Base-by-base conservation (phyloP, 2,797 vertebrate species). In the Lutjanus argentimaculatus region DNA sequence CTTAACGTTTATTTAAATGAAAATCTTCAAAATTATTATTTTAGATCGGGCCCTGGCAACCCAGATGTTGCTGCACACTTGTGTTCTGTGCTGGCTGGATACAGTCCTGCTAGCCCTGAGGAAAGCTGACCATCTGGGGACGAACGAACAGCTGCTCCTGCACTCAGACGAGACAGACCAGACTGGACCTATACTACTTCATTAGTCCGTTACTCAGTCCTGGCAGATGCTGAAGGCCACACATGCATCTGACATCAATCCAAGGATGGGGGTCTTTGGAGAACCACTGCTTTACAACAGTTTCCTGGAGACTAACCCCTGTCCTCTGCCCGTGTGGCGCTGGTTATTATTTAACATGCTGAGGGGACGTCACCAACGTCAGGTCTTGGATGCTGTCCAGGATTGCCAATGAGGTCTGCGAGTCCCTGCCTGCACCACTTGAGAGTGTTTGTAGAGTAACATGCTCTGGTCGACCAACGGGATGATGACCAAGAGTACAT, bases 121-220 rank as follows among this genome's bases (percentile, higher is more conserved):
- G 22, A 63, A 57, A 71, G 59, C 17, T 56, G 67, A 63, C 25
- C 68, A 64, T 40, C 40, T 1, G 36, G 36, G 52, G 36, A 22
- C 9, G 43, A 45, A 45, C 11, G 67, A 22, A 25, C 72, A 80
- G 36, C 59, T 71, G 67, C 46, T 70, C 13, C 17, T 63, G 21
- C 22, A 16, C 46, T 53, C 40, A 30, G 59, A 68, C 53, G 74
- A 64, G 55, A n/a, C 79, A 21, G 45, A 66, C 22, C 25, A 19
- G 36, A 49, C 59, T 45, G 71, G 15, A 64, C 49, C 21, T 4
- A 1, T 3, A 15, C 4, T n/a, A 1, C 15, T 75, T 72, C 43
- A 70, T 25, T 2, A 51, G 36, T 52, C n/a, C 43, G 25, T 46
- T 30, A 4, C 45, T 53, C 1, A 45, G 19, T 62, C 61, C 46